These are phyloP conservation scores for Andrena dorsata DNA, from an alignment of 2,888 invertebrate genomes.

Conservation along the genomic window DNA sequence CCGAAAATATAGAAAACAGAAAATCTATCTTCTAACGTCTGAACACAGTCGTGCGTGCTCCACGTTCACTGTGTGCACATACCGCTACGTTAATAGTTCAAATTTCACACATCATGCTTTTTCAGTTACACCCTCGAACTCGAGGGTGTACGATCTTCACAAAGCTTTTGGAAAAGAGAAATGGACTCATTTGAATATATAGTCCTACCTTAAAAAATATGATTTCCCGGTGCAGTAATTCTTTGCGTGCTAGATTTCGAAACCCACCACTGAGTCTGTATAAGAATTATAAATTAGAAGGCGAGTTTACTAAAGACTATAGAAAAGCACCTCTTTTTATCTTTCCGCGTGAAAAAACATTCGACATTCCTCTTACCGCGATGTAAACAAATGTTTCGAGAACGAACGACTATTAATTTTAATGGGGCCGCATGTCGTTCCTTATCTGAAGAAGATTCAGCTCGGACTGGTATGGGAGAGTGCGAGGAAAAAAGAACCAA, in stretches of 20 bases:
- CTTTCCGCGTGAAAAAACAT: constrained; percentile 9
- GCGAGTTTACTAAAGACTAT: background rate
- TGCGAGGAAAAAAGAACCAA: constrained; percentile 51
- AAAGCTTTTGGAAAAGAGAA: background rate
- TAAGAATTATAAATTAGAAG: constrained; percentile 1
- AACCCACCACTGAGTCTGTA: background rate
- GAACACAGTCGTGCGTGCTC: no score
- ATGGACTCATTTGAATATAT: background rate
- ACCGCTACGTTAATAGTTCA: background rate
- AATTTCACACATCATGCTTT: no score
- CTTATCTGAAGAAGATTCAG: constrained; percentile 20
- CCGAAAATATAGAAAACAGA: background rate
- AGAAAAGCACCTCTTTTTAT: background rate
- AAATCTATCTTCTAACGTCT: background rate
- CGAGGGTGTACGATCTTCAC: background rate
- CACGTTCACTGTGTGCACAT: background rate
- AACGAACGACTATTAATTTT: constrained; percentile 4
- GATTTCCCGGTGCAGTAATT: background rate
- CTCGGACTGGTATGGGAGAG: constrained; percentile 31
- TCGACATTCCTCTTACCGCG: background rate
- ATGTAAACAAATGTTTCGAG: background rate
- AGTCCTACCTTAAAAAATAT: background rate
- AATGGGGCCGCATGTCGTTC: constrained; percentile 52
- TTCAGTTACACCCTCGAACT: no score
- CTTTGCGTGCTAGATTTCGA: background rate